These are phyloP conservation scores for Drosophila tripunctata DNA, from an alignment of 2,888 invertebrate genomes.

Conservation along the genomic window DNA sequence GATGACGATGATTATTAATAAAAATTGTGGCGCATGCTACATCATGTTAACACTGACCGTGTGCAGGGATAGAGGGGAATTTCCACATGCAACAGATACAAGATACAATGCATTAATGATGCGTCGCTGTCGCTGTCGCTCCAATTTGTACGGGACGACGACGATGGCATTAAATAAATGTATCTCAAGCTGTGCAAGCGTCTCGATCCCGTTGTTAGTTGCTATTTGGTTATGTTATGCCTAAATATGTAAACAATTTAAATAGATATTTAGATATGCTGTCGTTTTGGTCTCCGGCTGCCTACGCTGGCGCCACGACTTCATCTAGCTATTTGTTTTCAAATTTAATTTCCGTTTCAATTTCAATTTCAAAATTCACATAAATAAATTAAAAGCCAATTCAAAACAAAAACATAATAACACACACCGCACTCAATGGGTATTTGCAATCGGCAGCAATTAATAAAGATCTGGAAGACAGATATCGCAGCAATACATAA, in stretches of 20 bases:
- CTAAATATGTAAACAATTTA: slow-evolving; percentile 76
- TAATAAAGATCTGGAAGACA: slow-evolving; percentile 58
- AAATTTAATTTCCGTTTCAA: slow-evolving; percentile 83
- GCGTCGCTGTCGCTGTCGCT: slow-evolving; percentile 50
- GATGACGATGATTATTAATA: slow-evolving; percentile 56
- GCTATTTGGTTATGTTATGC: slow-evolving; percentile 21
- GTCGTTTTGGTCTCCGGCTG: slow-evolving; percentile 50
- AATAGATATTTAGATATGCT: slow-evolving; percentile 78
- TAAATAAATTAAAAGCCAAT: slow-evolving; percentile 77
- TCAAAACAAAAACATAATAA: slow-evolving; percentile 37
- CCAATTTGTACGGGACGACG: slow-evolving; percentile 71
- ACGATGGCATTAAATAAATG: slow-evolving; percentile 75
- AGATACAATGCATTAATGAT: slow-evolving; percentile 58
- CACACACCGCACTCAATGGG: slow-evolving; percentile 19
- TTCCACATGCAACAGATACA: slow-evolving; percentile 40
- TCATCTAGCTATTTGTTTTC: slow-evolving; percentile 68
- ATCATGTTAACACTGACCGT: slow-evolving; percentile 70
- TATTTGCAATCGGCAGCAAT: slow-evolving; percentile 51
- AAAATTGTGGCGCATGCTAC: slow-evolving; percentile 61
- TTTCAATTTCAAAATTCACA: slow-evolving; percentile 73
- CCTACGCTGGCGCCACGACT: slow-evolving; percentile 81
- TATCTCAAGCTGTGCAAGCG: slow-evolving; percentile 70
- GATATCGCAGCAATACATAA: slow-evolving; percentile 55
- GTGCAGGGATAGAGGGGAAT: not conserved
- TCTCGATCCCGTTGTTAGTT: slow-evolving; percentile 45